phyloP scores from a whole-genome alignment of 2,113 vertebrate species.

The Cnemophilus loriae region DNA sequence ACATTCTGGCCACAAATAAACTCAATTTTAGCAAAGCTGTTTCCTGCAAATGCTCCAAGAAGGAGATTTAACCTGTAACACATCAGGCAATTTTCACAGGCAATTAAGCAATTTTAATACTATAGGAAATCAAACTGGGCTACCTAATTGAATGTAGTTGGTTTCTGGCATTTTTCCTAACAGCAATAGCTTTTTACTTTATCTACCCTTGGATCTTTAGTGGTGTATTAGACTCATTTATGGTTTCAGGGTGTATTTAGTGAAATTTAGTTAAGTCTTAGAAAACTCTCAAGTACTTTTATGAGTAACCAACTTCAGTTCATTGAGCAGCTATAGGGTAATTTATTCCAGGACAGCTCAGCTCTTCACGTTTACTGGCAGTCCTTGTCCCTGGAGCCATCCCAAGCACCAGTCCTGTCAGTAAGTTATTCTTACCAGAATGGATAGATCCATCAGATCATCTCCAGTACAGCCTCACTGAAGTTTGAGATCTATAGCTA shows the following conservation, averaged over 20 bases:
- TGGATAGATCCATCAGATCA: not conserved
- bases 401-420: not conserved
- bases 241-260: not conserved
- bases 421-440: not conserved
- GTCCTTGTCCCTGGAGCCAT: not conserved
- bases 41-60: not conserved
- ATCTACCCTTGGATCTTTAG: not conserved
- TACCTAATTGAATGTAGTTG: constrained; percentile 21
- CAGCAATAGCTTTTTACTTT: not conserved
- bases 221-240: not conserved
- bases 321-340: not conserved
- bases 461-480: not conserved
- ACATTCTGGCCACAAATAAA: not conserved
- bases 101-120: constrained; percentile 36
- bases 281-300: not conserved
- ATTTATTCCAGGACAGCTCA: not conserved
- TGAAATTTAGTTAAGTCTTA: constrained; percentile 4
- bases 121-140: constrained; percentile 34
- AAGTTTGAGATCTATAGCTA: not conserved
- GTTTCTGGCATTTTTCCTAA: not conserved
- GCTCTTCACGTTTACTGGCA: not conserved
- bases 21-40: not conserved
- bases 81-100: constrained; percentile 30
- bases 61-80: not conserved
- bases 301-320: not conserved